Evolutionary conservation across 1,140 invertebrate genomes (phyloP).

Genomic region (Plectrocnemia conspersa): DNA sequence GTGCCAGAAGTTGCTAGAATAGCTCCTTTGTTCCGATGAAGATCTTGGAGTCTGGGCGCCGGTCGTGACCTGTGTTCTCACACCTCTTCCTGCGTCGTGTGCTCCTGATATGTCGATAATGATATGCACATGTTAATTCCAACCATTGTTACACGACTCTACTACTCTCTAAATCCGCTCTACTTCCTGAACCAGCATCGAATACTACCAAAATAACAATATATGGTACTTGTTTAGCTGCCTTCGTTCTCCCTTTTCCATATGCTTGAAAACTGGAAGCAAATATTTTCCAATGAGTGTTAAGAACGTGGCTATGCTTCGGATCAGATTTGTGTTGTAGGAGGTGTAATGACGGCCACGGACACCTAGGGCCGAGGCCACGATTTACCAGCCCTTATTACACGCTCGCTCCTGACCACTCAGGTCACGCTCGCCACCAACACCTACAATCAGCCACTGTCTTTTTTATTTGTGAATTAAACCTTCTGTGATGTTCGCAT

Average conservation of each 20-base stretch:
- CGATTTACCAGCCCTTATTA: constrained; percentile 7
- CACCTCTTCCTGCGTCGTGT: constrained; percentile 26
- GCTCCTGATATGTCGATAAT: constrained; percentile 32
- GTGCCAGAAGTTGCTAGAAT: too few relatives aligned
- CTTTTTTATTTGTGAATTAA: too few relatives aligned
- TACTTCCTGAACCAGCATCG: not conserved
- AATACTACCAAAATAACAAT: too few relatives aligned
- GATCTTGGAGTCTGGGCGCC: constrained; percentile 3
- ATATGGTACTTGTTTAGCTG: too few relatives aligned
- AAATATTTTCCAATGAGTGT: not conserved
- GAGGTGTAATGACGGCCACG: not conserved
- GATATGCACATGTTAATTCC: constrained; percentile 29
- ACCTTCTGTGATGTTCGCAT: too few relatives aligned
- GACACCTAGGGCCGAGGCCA: constrained; percentile 3
- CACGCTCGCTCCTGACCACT: constrained; percentile 8
- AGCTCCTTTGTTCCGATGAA: constrained; percentile 9
- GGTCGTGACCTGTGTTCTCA: constrained; percentile 22
- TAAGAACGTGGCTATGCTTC: too few relatives aligned
- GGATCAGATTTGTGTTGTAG: too few relatives aligned
- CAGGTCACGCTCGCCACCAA: not conserved
- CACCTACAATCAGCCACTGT: not conserved
- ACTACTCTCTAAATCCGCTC: not conserved
- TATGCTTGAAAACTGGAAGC: too few relatives aligned
- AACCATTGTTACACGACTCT: constrained; percentile 15
- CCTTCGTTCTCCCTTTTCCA: too few relatives aligned